phyloP scores from a whole-genome alignment of 2,113 vertebrate genomes.

The Euleptes europaea region DNA sequence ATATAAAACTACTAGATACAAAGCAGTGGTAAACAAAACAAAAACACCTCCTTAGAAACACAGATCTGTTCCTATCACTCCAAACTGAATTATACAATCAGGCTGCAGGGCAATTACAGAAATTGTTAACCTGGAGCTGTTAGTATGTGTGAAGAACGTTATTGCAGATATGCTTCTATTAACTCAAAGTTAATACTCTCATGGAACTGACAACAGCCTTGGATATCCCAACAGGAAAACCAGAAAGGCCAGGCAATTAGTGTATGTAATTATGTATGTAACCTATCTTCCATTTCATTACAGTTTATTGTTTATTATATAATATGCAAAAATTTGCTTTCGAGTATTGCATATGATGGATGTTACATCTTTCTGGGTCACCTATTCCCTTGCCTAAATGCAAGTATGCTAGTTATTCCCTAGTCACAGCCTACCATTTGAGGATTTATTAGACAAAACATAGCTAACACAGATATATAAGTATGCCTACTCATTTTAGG shows the following conservation, averaged over 20 bases:
- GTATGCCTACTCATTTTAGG: background rate
- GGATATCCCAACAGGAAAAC: background rate
- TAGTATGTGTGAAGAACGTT: background rate
- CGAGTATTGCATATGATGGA: background rate
- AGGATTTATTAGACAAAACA: background rate
- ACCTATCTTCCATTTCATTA: background rate
- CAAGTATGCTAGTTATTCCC: background rate
- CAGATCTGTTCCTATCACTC: background rate
- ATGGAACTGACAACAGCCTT: background rate
- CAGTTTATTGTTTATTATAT: background rate
- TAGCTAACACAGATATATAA: background rate
- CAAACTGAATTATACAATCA: background rate
- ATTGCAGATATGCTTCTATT: background rate
- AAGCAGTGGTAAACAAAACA: too few relatives aligned
- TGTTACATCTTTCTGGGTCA: background rate
- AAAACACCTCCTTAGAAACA: background rate
- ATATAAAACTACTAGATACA: background rate
- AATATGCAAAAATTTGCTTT: background rate
- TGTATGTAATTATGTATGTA: background rate
- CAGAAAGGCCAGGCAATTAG: background rate
- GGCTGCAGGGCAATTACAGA: background rate
- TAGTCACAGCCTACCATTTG: background rate
- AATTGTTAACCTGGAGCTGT: background rate
- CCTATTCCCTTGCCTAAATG: background rate
- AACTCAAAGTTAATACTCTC: background rate